Conservation (phyloP, 2,113 vertebrate genomes). For the Callipepla squamata region DNA sequence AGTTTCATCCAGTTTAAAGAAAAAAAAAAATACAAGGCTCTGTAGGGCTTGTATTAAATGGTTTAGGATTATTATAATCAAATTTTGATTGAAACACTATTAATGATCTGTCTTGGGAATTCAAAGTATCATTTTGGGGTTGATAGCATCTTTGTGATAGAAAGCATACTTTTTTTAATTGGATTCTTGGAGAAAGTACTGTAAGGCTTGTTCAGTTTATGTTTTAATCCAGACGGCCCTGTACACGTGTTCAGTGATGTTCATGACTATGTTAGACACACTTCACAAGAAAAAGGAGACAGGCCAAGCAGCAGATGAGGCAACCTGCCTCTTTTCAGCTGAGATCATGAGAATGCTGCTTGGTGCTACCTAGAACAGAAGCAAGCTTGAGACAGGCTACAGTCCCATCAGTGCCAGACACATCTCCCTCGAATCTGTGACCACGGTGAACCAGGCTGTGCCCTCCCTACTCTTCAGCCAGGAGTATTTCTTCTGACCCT, state of each 20-base stretch:
- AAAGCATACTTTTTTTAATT: slow-evolving; percentile 17
- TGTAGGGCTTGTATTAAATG: slow-evolving; percentile 1
- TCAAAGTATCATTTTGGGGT: not conserved
- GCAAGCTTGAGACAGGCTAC: not conserved
- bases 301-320: not conserved
- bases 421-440: accelerated
- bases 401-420: not conserved
- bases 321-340: not conserved
- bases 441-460: accelerated
- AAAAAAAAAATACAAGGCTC: not conserved
- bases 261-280: not conserved
- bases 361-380: not conserved
- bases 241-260: accelerated
- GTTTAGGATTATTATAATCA: slow-evolving; percentile 36
- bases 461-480: not conserved
- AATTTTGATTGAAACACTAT: slow-evolving; percentile 49
- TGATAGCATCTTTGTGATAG: slow-evolving; percentile 20
- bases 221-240: not conserved
- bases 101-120: slow-evolving; percentile 45
- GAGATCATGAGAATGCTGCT: not conserved
- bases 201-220: not conserved
- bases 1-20: not conserved
- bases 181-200: not conserved
- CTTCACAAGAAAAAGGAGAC: not conserved
- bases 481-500: not conserved